These are phyloP conservation scores for Hanleya hanleyi DNA, from an alignment of 2,888 invertebrate genomes.

Conservation along the genomic window DNA sequence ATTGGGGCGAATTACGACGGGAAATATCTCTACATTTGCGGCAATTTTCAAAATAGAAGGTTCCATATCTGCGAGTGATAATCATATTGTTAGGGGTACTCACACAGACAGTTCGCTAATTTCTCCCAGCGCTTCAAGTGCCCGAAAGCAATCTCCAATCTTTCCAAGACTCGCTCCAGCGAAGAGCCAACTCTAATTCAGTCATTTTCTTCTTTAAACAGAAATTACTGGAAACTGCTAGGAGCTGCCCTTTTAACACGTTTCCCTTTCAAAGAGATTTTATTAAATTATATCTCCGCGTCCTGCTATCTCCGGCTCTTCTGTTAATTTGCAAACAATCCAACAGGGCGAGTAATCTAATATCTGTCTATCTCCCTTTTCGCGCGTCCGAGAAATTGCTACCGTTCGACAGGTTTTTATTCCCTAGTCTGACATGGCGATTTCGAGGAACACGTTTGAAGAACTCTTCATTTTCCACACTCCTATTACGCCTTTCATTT, in stretches of 20 bases:
- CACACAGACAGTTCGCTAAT: neutral
- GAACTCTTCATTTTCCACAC: too few relatives aligned
- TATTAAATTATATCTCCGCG: constrained; percentile 8
- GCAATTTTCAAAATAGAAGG: neutral
- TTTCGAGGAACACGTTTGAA: too few relatives aligned
- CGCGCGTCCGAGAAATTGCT: neutral
- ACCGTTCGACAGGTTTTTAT: too few relatives aligned
- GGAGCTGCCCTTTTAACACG: neutral
- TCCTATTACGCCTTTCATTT: too few relatives aligned
- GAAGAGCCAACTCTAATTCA: neutral
- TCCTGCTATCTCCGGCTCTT: neutral
- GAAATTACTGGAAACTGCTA: neutral
- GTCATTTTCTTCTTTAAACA: constrained; percentile 9
- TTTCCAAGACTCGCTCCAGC: neutral
- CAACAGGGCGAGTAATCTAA: neutral
- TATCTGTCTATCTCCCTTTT: neutral
- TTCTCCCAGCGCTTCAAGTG: neutral
- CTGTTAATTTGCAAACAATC: constrained; percentile 10
- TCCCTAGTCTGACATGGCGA: too few relatives aligned
- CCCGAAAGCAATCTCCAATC: neutral
- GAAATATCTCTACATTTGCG: neutral
- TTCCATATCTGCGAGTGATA: neutral
- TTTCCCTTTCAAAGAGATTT: neutral
- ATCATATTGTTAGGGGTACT: neutral
- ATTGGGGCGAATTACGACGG: neutral